These are phyloP conservation scores for Tyto alba DNA, from an alignment of 2,113 vertebrate genomes.

Conservation along the genomic window DNA sequence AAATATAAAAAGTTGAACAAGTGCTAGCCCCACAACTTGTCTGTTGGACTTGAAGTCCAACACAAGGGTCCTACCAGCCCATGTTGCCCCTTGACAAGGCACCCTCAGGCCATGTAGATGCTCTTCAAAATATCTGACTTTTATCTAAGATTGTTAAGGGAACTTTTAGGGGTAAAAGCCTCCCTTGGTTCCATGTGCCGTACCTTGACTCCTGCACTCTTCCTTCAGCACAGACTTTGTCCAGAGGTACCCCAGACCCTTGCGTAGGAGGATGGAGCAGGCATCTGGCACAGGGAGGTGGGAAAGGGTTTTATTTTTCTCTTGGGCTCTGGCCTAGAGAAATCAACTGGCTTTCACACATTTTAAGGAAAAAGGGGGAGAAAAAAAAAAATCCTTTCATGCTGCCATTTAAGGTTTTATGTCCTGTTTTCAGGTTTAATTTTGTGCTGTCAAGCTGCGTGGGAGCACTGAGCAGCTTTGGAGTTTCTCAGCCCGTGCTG, in stretches of 20 bases:
- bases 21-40: not conserved
- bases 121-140: not conserved
- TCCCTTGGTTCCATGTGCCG: not conserved
- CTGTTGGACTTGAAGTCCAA: not conserved
- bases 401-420: not conserved
- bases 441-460: not conserved
- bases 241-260: not conserved
- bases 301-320: not conserved
- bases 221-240: not conserved
- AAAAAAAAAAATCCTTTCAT: not conserved
- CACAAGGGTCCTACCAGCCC: not conserved
- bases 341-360: not conserved
- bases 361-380: not conserved
- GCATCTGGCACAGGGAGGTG: not conserved
- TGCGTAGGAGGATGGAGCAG: not conserved
- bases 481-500: not conserved
- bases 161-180: not conserved
- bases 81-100: not conserved
- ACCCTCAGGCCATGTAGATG: not conserved
- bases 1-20: not conserved
- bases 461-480: not conserved
- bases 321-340: not conserved
- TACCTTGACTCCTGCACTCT: not conserved
- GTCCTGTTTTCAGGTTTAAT: not conserved
- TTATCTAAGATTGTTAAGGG: not conserved